A percentile compares a stretch with the other conserved stretches of the same genome.
Evolutionary conservation across 2,113 vertebrate species (phyloP).

Genomic region (Amia ocellicauda): DNA sequence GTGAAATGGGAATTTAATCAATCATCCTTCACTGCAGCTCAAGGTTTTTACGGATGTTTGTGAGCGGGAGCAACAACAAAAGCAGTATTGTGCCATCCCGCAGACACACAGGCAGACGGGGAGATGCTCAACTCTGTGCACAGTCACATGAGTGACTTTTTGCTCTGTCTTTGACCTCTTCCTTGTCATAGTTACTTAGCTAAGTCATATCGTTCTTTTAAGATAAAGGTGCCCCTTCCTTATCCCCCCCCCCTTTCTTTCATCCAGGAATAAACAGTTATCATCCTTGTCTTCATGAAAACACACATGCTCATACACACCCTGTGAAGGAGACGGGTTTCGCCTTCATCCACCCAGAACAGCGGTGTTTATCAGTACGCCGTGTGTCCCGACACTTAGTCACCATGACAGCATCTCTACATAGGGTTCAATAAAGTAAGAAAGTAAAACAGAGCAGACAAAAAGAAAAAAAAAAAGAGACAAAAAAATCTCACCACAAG

Average conservation of each 20-base stretch:
- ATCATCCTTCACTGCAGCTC: no score
- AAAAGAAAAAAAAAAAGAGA: conserved; percentile 5
- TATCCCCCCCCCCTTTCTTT: conserved; percentile 23
- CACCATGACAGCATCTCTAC: conserved; percentile 33
- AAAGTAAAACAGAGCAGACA: conserved; percentile 25
- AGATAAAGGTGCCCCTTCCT: conserved; percentile 11
- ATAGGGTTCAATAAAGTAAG: conserved; percentile 21
- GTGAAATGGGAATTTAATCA: no score
- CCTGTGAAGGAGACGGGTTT: background rate
- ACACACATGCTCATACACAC: no score
- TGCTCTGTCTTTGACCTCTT: conserved; percentile 41
- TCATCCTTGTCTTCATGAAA: no score
- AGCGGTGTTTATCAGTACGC: conserved; percentile 24
- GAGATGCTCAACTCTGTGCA: conserved; percentile 57
- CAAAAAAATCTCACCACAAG: background rate
- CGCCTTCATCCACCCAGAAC: conserved; percentile 2
- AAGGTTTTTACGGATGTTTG: conserved; percentile 52
- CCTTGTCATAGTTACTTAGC: conserved; percentile 5
- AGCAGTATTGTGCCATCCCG: conserved; percentile 65
- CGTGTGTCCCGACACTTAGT: conserved; percentile 31
- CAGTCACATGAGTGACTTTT: conserved; percentile 56
- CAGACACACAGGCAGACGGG: conserved; percentile 53
- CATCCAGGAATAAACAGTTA: background rate
- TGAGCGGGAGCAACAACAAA: conserved; percentile 60
- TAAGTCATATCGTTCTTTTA: background rate